These are phyloP conservation scores for Coecobrya sp. DNA, from an alignment of 2,888 invertebrate genomes.

Conservation along the genomic window DNA sequence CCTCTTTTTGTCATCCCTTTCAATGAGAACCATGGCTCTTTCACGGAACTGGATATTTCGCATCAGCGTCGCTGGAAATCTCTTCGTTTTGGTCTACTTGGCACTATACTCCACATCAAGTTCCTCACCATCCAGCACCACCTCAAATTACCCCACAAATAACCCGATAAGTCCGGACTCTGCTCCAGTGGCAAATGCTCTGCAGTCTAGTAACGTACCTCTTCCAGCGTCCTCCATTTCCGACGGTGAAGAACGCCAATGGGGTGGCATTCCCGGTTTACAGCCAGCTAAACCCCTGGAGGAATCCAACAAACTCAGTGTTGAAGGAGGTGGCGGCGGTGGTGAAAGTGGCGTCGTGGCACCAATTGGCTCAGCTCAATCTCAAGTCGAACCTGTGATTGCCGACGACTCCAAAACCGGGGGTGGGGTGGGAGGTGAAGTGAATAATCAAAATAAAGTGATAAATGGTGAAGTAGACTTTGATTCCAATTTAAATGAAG, in stretches of 20 bases:
- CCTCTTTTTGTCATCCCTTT: background rate
- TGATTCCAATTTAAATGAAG: conserved; percentile 73
- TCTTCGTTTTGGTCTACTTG: conserved; percentile 84
- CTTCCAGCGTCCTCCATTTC: conserved; percentile 59
- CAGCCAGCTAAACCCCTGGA: conserved; percentile 45
- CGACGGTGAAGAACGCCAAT: conserved; percentile 32
- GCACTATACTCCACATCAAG: conserved; percentile 85
- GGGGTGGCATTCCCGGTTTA: conserved; percentile 6
- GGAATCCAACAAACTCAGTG: conserved; percentile 59
- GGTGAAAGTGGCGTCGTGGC: conserved; percentile 7
- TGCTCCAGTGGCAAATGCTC: conserved; percentile 23
- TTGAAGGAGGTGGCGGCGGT: conserved; percentile 33
- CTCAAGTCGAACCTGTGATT: conserved; percentile 53
- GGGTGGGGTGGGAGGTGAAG: background rate
- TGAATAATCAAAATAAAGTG: conserved; percentile 36
- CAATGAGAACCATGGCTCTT: conserved; percentile 80
- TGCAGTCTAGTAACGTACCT: conserved; percentile 46
- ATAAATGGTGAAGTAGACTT: conserved; percentile 68
- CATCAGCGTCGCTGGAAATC: conserved; percentile 85
- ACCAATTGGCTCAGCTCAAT: conserved; percentile 36
- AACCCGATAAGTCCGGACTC: conserved; percentile 41
- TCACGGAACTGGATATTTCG: conserved; percentile 86
- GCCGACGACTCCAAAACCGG: conserved; percentile 52
- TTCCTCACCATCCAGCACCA: conserved; percentile 71
- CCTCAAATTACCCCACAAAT: conserved; percentile 72